Evolutionary conservation across 2,113 vertebrate species (phyloP).

Genomic region (Coptodon rendalli): DNA sequence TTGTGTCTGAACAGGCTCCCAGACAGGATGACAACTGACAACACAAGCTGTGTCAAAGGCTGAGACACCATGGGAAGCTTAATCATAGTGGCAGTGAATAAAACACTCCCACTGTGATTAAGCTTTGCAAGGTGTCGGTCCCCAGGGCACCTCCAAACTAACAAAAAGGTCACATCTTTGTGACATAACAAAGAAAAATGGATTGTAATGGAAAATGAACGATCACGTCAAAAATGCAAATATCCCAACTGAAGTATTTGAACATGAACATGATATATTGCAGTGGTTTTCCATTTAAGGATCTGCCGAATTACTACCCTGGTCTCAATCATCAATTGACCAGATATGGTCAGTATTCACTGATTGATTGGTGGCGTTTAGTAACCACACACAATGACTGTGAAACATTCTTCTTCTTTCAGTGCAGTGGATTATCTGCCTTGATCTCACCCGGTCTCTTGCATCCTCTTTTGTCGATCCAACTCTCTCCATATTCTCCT

Average conservation of each 20-base stretch:
- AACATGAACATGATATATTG: neutral
- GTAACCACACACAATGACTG: neutral
- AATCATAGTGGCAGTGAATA: conserved; percentile 14
- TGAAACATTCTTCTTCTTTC: neutral
- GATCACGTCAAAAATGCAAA: neutral
- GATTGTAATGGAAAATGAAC: neutral
- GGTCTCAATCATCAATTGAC: accelerated
- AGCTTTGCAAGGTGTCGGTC: neutral
- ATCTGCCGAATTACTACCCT: neutral
- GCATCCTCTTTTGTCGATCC: neutral
- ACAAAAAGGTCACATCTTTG: neutral
- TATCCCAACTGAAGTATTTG: neutral
- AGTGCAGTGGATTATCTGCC: neutral
- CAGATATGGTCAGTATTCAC: neutral
- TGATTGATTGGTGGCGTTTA: neutral
- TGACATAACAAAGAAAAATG: neutral
- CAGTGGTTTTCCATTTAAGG: neutral
- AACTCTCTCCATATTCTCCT: neutral
- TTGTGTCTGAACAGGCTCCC: neutral
- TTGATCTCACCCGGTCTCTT: neutral
- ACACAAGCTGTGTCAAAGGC: conserved; percentile 21
- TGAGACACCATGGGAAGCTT: conserved; percentile 1
- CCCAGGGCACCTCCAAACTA: neutral
- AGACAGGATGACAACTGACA: conserved; percentile 19
- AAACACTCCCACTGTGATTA: conserved; percentile 14